Base-by-base conservation (phyloP, 2,113 vertebrate genomes). In the Tursiops truncatus region DNA sequence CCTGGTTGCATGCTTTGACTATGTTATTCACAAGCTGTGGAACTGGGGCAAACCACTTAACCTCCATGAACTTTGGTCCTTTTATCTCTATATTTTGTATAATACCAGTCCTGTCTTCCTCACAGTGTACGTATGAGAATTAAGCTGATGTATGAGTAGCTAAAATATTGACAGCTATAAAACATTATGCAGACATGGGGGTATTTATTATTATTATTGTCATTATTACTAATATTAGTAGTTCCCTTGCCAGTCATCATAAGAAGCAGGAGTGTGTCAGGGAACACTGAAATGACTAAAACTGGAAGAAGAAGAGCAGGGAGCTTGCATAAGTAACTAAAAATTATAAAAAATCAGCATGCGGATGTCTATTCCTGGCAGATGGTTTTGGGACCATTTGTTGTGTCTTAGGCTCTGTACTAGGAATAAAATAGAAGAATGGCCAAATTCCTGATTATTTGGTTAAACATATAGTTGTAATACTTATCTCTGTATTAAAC, bases 401-500 rank as follows among this genome's bases (percentile, higher is more conserved):
- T 93, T 80, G 88, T 93, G n/a, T 68, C 41, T 81, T 92, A 71
- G 33, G 23, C 3, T 67, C 20, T 56, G n/a, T 68, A 56, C 15
- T 77, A 95, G 58, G 25, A 71, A 76, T 60, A 79, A 84, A 77
- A 82, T 84, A n/a, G 93, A 60, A 85, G 21, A 74, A 76, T 87
- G 60, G 20, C 28, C 62, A 92, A 83, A 77, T 91, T 90, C 21
- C 33, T 87, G 73, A 89, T 79, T 85, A 82, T 63, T 85, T 95
- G 20, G 11, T 80, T 90, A 74, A 86, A 84, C 15, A 26, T 26
- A 50, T 71, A 90, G 82, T 63, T 94, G 3, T 77, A 88, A 84
- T 85, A 89, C 74, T 96, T 87, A 77, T 70, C 36, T 89, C 58
- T 81, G n/a, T 92, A 89, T 94, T 86, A 79, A 83, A 80, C 6